phyloP scores from a whole-genome alignment of 2,797 vertebrate genomes.

The Hyperoplus immaculatus region DNA sequence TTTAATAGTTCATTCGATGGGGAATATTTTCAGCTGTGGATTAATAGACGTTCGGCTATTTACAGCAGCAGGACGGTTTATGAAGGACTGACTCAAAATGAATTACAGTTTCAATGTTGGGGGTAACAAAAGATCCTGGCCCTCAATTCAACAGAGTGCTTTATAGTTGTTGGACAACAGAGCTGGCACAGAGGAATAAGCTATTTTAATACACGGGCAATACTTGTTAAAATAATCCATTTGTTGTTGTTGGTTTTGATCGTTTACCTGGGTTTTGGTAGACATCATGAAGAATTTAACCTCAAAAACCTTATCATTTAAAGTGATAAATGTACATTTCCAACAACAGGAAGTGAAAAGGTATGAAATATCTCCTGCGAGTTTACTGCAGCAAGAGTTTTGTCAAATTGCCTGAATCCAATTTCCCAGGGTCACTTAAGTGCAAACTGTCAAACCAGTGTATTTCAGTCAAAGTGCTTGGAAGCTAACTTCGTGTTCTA shows the following conservation, averaged over 20 bases:
- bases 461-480: background rate
- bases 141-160: background rate
- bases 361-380: background rate
- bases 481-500: constrained; percentile 2
- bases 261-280: background rate
- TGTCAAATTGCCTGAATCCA: constrained; percentile 15
- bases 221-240: background rate
- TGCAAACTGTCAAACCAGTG: background rate
- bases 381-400: background rate
- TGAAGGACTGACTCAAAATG: background rate
- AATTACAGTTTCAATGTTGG: background rate
- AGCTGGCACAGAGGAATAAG: background rate
- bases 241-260: background rate
- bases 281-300: background rate
- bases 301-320: background rate
- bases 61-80: background rate
- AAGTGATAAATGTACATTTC: background rate
- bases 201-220: background rate
- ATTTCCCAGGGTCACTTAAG: constrained; percentile 11
- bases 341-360: background rate
- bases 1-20: background rate
- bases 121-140: background rate
- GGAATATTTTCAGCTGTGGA: background rate
- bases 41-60: background rate
- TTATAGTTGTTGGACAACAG: background rate